Conservation (phyloP, 2,888 invertebrate species). For the Graphium colonna region DNA sequence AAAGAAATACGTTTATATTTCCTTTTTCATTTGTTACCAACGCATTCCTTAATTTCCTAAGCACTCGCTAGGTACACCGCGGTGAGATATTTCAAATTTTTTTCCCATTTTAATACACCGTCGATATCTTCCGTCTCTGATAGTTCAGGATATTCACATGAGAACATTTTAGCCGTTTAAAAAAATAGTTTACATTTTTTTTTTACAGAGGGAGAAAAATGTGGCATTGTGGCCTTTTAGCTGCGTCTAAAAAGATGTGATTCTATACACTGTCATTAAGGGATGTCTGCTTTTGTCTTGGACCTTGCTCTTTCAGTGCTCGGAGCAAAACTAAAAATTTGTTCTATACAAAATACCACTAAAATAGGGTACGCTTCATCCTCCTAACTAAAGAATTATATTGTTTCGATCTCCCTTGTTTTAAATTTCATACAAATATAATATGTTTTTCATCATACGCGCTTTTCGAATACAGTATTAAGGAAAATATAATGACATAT, state of each 20-base stretch:
- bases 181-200: slow-evolving; percentile 7
- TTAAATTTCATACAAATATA: too few relatives aligned
- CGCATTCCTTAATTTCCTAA: not conserved
- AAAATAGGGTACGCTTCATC: slow-evolving; percentile 8
- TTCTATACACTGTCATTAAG: slow-evolving; percentile 18
- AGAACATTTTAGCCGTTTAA: slow-evolving; percentile 2
- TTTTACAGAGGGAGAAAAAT: slow-evolving; percentile 2
- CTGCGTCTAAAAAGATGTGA: slow-evolving; percentile 13
- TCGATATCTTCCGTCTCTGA: slow-evolving; percentile 2
- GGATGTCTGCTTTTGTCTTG: slow-evolving; percentile 17
- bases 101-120: not conserved
- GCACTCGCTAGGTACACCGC: not conserved
- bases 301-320: slow-evolving; percentile 10
- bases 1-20: not conserved
- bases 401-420: too few relatives aligned
- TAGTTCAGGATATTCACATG: not conserved
- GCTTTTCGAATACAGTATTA: too few relatives aligned
- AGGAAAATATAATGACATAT: too few relatives aligned
- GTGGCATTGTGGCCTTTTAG: slow-evolving; percentile 1
- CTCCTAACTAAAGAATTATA: slow-evolving; percentile 2
- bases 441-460: too few relatives aligned
- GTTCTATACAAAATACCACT: slow-evolving; percentile 16
- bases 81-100: not conserved
- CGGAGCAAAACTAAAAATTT: slow-evolving; percentile 20
- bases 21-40: not conserved